These are phyloP conservation scores for Pristiophorus japonicus DNA, from an alignment of 2,113 vertebrate genomes.

Conservation along the genomic window DNA sequence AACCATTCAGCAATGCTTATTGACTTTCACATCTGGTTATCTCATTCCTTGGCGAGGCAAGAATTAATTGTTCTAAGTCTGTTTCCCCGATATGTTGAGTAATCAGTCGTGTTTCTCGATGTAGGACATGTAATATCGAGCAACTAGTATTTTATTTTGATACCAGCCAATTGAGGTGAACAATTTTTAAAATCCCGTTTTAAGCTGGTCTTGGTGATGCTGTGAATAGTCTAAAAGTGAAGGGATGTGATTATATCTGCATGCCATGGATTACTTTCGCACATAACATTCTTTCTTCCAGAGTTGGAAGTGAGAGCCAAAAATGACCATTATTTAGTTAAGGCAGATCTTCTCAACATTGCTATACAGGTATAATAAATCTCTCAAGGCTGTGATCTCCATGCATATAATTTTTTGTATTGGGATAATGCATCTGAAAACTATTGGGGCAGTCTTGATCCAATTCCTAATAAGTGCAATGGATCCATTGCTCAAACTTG, in stretches of 20 bases:
- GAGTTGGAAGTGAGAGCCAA: background rate
- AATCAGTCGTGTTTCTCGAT: too few relatives aligned
- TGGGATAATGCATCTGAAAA: background rate
- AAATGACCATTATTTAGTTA: background rate
- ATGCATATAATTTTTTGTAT: background rate
- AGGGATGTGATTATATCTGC: background rate
- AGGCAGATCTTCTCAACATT: background rate
- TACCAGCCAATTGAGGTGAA: background rate
- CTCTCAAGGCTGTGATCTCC: background rate
- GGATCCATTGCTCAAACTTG: background rate
- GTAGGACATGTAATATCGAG: background rate
- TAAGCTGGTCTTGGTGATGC: background rate
- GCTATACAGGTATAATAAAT: too few relatives aligned
- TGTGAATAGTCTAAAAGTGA: background rate
- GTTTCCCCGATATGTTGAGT: too few relatives aligned
- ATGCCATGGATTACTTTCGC: background rate
- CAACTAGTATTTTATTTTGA: background rate
- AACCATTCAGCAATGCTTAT: background rate
- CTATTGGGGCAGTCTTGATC: background rate
- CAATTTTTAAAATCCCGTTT: background rate
- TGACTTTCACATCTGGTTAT: too few relatives aligned
- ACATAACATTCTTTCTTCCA: background rate
- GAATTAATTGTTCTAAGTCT: too few relatives aligned
- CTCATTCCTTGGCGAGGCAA: too few relatives aligned
- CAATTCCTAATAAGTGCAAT: background rate